Evolutionary conservation across 2,888 invertebrate species (phyloP).

Genomic region (Bhutanitis thaidina): DNA sequence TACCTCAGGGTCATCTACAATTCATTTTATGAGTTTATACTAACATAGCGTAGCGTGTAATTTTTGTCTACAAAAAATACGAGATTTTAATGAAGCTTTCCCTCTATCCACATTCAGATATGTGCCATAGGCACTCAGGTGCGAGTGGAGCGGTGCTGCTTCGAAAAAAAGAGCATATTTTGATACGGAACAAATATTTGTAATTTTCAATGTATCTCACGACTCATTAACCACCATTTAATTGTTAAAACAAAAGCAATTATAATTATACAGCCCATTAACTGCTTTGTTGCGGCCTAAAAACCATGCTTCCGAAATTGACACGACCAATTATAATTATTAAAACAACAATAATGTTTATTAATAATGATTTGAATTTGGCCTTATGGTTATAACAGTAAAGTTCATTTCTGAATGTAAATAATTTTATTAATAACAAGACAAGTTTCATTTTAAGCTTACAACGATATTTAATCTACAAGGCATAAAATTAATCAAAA

Average conservation of each 20-base stretch:
- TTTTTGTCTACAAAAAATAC: too few relatives aligned
- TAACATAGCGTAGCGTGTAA: too few relatives aligned
- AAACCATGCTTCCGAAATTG: conserved; percentile 21
- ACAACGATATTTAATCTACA: background rate
- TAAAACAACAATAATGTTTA: conserved; percentile 19
- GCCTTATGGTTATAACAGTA: background rate
- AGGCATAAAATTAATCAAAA: conserved; percentile 1
- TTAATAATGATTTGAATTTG: conserved; percentile 1
- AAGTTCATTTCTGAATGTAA: background rate
- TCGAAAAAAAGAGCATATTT: too few relatives aligned
- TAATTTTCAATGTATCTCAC: conserved; percentile 32
- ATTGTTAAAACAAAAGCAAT: conserved; percentile 38
- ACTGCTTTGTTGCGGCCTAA: conserved; percentile 35
- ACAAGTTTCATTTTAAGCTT: background rate
- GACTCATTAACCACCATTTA: conserved; percentile 45
- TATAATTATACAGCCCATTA: conserved; percentile 50
- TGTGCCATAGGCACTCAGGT: too few relatives aligned
- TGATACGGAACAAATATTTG: conserved; percentile 8
- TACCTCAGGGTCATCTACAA: too few relatives aligned
- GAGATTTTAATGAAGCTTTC: too few relatives aligned
- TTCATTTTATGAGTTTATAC: too few relatives aligned
- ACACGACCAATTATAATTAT: conserved; percentile 19
- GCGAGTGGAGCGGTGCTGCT: too few relatives aligned
- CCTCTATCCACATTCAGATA: too few relatives aligned
- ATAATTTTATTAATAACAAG: background rate